Evolutionary conservation across 2,888 invertebrate species (phyloP).

Genomic region (Phyllotreta striolata): DNA sequence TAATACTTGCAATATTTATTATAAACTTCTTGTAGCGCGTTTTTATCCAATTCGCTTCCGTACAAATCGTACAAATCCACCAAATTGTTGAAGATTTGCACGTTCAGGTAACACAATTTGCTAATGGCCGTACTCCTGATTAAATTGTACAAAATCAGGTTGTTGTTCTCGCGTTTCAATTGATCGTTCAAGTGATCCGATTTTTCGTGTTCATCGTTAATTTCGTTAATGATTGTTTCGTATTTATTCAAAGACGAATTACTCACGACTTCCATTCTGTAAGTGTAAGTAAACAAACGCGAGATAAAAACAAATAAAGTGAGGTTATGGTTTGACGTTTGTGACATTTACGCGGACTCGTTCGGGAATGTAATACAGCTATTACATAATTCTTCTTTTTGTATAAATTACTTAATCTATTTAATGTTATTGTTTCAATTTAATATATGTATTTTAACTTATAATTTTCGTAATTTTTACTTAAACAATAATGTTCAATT

Average conservation of each 20-base stretch:
- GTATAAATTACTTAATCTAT: too few relatives aligned
- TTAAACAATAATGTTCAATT: too few relatives aligned
- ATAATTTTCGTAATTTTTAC: too few relatives aligned
- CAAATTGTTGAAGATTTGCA: slow-evolving; percentile 53
- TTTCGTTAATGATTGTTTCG: slow-evolving; percentile 51
- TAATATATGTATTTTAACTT: too few relatives aligned
- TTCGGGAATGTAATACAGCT: too few relatives aligned
- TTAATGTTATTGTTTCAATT: too few relatives aligned
- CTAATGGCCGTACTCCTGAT: slow-evolving; percentile 41
- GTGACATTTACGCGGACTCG: too few relatives aligned
- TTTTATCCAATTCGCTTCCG: slow-evolving; percentile 44
- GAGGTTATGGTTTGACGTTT: too few relatives aligned
- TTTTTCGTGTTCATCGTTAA: slow-evolving; percentile 51
- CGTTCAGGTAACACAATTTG: slow-evolving; percentile 50
- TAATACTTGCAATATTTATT: slow-evolving; percentile 50
- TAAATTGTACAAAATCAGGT: slow-evolving; percentile 47
- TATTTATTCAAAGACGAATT: slow-evolving; percentile 41
- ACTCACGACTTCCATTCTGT: too few relatives aligned
- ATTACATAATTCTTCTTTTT: too few relatives aligned
- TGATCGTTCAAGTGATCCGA: slow-evolving; percentile 45
- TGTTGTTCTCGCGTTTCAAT: slow-evolving; percentile 48
- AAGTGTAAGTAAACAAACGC: too few relatives aligned
- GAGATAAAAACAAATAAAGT: too few relatives aligned
- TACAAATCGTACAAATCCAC: slow-evolving; percentile 50
- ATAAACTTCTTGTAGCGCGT: slow-evolving; percentile 35